Conservation (phyloP, 2,797 vertebrate genomes). For the Argentina silus region DNA sequence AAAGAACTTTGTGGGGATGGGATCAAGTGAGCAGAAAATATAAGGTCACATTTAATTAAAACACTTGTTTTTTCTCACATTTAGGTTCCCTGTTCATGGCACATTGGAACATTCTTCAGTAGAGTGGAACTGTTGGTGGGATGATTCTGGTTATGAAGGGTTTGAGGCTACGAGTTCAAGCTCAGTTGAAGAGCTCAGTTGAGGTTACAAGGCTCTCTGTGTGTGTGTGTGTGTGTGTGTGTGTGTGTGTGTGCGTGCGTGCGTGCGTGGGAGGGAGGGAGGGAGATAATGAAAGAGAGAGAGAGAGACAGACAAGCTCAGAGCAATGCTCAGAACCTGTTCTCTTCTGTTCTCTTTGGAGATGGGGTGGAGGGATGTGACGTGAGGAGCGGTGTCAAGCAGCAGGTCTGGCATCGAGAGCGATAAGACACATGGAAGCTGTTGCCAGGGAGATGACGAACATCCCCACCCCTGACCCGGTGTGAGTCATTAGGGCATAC, state of each 20-base stretch:
- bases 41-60: neutral
- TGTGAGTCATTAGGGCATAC: constrained; percentile 57
- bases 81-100: constrained; percentile 45
- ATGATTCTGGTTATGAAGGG: neutral
- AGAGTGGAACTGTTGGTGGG: constrained; percentile 2
- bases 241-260: constrained; percentile 6
- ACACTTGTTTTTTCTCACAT: constrained; percentile 30
- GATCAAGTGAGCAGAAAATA: no score
- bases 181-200: constrained; percentile 44
- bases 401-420: constrained; percentile 4
- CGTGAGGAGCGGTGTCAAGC: neutral
- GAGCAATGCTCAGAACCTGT: neutral
- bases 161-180: constrained; percentile 19
- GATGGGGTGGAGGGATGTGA: neutral
- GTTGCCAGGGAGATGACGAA: constrained; percentile 45
- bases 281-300: neutral
- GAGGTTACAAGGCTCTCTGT: no score
- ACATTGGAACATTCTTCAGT: neutral
- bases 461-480: constrained; percentile 31
- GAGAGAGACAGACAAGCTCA: constrained; percentile 20
- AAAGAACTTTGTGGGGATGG: no score
- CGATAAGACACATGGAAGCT: constrained; percentile 26
- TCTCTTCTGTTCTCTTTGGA: constrained; percentile 1
- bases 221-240: no score
- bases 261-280: neutral